Evolutionary conservation across 2,797 vertebrate species (phyloP), one percentile per base, ranked within the genome.

Genomic region (Lepilemur ruficaudatus): DNA sequence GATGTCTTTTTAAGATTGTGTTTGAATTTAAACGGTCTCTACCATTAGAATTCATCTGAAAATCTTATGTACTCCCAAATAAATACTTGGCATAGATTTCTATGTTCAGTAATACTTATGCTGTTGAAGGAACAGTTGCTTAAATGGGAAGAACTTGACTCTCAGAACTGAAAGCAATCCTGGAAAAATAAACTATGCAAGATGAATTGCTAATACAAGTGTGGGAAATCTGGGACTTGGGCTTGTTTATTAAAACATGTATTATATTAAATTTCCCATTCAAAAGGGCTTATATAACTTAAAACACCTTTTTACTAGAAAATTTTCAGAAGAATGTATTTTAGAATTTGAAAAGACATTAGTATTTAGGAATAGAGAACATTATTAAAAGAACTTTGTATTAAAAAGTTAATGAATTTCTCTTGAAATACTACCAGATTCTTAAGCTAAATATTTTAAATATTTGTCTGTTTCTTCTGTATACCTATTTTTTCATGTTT

Each of bases 11-110:
- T 75, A 69, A 76, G 17, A 61, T 95, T 70, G 23, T 14, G 61
- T 95, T 96, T 94, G 28, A 91, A 87, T 78, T 94, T 93, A 87
- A 93, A 89, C 73, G 17, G 1, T 8, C 12, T 81, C 0, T 94
- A 25, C 4, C 25, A 18, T 81, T 88, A 85, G 70, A 70, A 59
- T 88, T 80, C 9, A 88, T 85, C 46, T 90, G 23, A 85, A 94
- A 70, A 75, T 87, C 1, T 67, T 89, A 76, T 65, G 91, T 78
- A 38, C 9, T 72, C 63, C 94, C 38, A 93, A 89, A 50, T 76
- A 89, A 89, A 91, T 94, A 14, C 32, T 83, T 89, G 32, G 1
- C 6, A 0, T 83, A 22, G 22, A 72, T 95, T 93, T 93, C 30
- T 73, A 14, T 89, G 14, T 82, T 82, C 17, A 46, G 4, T 89